phyloP scores from a whole-genome alignment of 2,888 invertebrate species.

The Hedya salicella region DNA sequence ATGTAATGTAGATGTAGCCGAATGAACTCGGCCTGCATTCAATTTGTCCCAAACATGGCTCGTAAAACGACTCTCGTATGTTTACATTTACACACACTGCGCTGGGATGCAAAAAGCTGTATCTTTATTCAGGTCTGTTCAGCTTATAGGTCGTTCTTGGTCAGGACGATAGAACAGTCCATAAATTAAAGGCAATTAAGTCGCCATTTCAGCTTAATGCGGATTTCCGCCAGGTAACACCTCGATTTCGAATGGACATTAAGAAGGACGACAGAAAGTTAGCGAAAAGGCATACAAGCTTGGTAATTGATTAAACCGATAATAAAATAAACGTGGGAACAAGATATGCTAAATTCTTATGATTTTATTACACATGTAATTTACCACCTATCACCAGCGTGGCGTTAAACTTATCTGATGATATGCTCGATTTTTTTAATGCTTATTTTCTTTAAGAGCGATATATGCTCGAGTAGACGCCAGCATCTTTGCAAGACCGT shows the following conservation, averaged over 20 bases:
- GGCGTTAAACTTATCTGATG: no score
- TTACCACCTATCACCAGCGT: no score
- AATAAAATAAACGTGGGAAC: constrained; percentile 29
- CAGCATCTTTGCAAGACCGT: no score
- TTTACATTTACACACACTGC: constrained; percentile 23
- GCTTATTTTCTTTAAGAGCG: no score
- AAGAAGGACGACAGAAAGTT: constrained; percentile 36
- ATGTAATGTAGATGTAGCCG: no score
- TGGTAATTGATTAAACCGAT: constrained; percentile 25
- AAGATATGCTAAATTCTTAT: no score
- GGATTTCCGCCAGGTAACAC: constrained; percentile 41
- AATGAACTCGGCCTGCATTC: constrained; percentile 22
- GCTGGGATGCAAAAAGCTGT: background rate
- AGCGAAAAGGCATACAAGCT: constrained; percentile 20
- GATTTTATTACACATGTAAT: no score
- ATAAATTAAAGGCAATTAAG: constrained; percentile 39
- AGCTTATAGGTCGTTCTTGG: background rate
- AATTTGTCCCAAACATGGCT: constrained; percentile 28
- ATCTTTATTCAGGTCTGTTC: background rate
- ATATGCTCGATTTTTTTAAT: no score
- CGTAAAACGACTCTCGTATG: constrained; percentile 16
- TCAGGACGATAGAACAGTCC: background rate
- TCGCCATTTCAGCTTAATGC: constrained; percentile 39
- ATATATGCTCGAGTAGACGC: no score
- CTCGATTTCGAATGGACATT: constrained; percentile 19